Evolutionary conservation across 2,888 invertebrate species (phyloP).

Genomic region (Cryptus armator): DNA sequence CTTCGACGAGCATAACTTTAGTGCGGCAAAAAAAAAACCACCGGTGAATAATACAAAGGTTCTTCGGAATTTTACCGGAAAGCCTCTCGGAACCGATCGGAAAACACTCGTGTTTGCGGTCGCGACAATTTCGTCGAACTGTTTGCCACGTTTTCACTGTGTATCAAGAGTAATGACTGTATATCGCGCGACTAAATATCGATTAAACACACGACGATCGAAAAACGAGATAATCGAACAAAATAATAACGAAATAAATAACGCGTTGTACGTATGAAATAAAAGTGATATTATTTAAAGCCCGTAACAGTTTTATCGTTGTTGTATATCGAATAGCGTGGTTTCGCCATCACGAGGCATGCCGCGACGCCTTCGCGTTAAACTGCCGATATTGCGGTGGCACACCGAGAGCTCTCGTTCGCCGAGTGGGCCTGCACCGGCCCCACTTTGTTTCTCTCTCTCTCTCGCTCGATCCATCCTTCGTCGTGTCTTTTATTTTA

Average conservation of each 20-base stretch:
- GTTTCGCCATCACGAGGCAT: constrained; percentile 62
- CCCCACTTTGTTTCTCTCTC: constrained; percentile 56
- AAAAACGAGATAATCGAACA: constrained; percentile 21
- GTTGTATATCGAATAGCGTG: constrained; percentile 56
- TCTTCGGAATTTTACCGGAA: not conserved
- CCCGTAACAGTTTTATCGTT: constrained; percentile 21
- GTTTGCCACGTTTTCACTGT: constrained; percentile 6
- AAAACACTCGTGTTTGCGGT: not conserved
- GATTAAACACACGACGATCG: too few species aligned
- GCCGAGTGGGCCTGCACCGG: constrained; percentile 61
- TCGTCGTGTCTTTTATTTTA: constrained; percentile 5
- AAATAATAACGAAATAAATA: not conserved
- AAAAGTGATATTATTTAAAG: not conserved
- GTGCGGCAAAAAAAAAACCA: not conserved
- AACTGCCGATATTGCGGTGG: constrained; percentile 69
- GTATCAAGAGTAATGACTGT: constrained; percentile 18
- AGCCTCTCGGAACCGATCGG: not conserved
- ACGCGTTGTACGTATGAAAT: not conserved
- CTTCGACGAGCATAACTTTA: constrained; percentile 35
- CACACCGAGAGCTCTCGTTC: constrained; percentile 55
- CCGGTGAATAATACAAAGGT: constrained; percentile 2
- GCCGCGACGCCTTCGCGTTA: constrained; percentile 65
- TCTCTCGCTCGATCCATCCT: constrained; percentile 26
- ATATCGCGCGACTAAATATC: not conserved
- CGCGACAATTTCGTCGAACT: not conserved